Percentiles rank a stretch among this genome's conserved stretches.
These are phyloP conservation scores for Cynaeus angustus DNA, from an alignment of 2,888 invertebrate genomes.

Conservation along the genomic window DNA sequence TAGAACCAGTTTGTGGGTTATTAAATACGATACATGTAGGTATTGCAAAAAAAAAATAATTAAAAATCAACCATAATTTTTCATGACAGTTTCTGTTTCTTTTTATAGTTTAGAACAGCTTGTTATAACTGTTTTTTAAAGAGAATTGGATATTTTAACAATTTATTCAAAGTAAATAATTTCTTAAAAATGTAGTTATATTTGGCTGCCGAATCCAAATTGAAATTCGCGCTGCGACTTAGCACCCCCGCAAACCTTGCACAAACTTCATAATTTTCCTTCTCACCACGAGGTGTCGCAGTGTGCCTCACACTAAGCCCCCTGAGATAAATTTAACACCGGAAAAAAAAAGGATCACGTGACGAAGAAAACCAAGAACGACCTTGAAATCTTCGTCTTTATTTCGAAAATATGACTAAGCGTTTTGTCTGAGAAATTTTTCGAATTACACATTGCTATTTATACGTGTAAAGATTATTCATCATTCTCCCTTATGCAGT, in stretches of 20 bases:
- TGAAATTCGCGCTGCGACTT: not conserved
- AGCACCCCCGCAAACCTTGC: not conserved
- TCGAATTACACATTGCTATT: slow-evolving; percentile 45
- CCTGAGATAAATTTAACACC: slow-evolving; percentile 18
- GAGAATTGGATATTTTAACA: no score
- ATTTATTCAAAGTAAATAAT: no score
- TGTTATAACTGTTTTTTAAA: no score
- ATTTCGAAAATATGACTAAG: slow-evolving; percentile 50
- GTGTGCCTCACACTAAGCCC: not conserved
- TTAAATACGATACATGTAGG: no score
- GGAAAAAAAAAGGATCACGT: slow-evolving; percentile 27
- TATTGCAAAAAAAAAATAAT: no score
- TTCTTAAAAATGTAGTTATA: no score
- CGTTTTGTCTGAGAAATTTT: slow-evolving; percentile 42
- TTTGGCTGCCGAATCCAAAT: no score
- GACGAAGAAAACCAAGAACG: slow-evolving; percentile 30
- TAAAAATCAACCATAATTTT: no score
- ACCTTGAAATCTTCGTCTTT: slow-evolving; percentile 48
- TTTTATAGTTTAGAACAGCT: no score
- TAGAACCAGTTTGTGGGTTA: no score
- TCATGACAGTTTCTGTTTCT: no score
- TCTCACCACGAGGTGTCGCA: slow-evolving; percentile 23
- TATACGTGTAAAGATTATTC: slow-evolving; percentile 32
- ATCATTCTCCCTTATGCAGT: slow-evolving; percentile 6
- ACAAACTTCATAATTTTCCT: not conserved